These are phyloP conservation scores for Drosophila algonquin DNA, from an alignment of 2,888 invertebrate genomes.

Conservation along the genomic window DNA sequence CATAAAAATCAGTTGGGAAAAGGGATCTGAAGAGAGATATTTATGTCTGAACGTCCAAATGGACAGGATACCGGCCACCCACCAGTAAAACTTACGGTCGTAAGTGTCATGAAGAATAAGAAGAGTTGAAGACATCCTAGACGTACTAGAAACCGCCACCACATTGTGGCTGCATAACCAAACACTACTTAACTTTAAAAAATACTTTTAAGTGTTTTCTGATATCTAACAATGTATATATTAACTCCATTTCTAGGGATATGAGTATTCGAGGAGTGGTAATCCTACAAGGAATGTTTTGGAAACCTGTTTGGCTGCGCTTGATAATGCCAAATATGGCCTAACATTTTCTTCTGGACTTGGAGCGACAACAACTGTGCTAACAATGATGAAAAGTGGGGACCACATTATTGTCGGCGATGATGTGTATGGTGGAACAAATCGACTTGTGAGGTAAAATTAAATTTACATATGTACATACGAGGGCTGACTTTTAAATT, in stretches of 20 bases:
- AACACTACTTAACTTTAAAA: no score
- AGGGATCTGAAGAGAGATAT: no score
- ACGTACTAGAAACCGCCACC: no score
- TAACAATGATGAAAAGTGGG: constrained; percentile 90
- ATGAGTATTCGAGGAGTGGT: constrained; percentile 96
- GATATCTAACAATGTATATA: no score
- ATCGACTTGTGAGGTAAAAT: constrained; percentile 88
- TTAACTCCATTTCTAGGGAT: constrained; percentile 86
- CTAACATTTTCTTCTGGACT: constrained; percentile 95
- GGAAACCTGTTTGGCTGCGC: constrained; percentile 94
- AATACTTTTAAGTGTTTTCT: not conserved
- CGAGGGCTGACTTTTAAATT: no score
- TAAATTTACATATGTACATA: not conserved
- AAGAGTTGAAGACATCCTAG: no score
- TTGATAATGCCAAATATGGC: constrained; percentile 95
- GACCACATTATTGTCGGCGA: constrained; percentile 96
- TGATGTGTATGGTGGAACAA: constrained; percentile 98
- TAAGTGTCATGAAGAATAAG: no score
- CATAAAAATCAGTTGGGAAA: no score
- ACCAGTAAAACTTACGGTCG: no score
- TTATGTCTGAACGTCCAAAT: no score
- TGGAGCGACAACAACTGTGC: constrained; percentile 91
- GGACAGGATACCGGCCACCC: no score
- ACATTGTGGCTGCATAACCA: no score
- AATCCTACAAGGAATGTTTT: constrained; percentile 96